phyloP scores from a whole-genome alignment of 2,797 vertebrate genomes.

The Bucorvus abyssinicus region DNA sequence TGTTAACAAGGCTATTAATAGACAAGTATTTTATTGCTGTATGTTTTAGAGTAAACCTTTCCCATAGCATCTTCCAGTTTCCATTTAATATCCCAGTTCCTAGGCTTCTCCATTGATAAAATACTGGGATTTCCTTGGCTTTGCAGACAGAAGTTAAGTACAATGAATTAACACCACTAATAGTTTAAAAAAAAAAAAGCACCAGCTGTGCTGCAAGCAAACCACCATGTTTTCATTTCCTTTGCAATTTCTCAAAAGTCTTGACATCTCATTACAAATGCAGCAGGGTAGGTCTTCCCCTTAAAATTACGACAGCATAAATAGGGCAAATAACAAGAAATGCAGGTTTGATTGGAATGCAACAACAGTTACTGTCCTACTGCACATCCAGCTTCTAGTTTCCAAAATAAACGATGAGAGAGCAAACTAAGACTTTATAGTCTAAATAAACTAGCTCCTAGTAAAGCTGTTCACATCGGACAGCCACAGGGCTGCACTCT shows the following conservation, averaged over 20 bases:
- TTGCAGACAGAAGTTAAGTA: background rate
- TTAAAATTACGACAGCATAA: background rate
- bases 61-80: background rate
- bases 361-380: background rate
- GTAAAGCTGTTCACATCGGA: background rate
- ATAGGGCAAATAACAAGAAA: background rate
- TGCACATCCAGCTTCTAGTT: background rate
- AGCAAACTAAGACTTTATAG: background rate
- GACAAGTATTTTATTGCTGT: background rate
- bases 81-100: background rate
- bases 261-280: slow-evolving; percentile 23
- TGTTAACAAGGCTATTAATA: slow-evolving; percentile 52
- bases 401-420: background rate
- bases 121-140: slow-evolving; percentile 6
- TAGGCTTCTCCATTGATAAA: background rate
- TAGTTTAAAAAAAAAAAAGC: background rate
- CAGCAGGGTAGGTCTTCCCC: background rate
- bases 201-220: slow-evolving; percentile 2
- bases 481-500: background rate
- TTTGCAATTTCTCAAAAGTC: background rate
- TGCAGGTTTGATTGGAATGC: background rate
- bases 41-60: background rate
- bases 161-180: background rate
- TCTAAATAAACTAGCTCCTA: background rate
- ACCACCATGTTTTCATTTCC: slow-evolving; percentile 12